Percentiles rank a stretch among this genome's conserved stretches.
These are phyloP conservation scores for Barypeithes pellucidus DNA, from an alignment of 2,888 invertebrate genomes.

Conservation along the genomic window DNA sequence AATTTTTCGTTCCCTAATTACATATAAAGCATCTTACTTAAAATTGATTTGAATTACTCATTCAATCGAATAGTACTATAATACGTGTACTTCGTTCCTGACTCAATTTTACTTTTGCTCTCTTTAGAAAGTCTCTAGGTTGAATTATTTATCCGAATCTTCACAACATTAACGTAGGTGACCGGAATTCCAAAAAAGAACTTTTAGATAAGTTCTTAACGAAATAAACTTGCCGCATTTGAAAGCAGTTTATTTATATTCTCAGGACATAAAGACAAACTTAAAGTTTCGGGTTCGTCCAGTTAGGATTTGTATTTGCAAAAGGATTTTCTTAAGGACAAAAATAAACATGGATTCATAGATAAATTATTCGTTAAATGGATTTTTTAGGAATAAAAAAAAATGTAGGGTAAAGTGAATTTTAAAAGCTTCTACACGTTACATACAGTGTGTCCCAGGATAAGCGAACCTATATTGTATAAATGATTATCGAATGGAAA, in stretches of 20 bases:
- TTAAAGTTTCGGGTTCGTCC: constrained; percentile 37
- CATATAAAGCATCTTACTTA: too few relatives aligned
- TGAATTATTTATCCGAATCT: constrained; percentile 24
- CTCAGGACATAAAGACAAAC: constrained; percentile 26
- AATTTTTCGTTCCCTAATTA: too few relatives aligned
- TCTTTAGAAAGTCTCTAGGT: background rate
- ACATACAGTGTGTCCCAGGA: too few relatives aligned
- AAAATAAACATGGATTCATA: constrained; percentile 5
- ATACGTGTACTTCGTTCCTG: background rate
- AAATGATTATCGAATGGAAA: too few relatives aligned
- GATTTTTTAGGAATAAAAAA: background rate
- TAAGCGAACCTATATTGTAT: too few relatives aligned
- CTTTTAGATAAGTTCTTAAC: constrained; percentile 46
- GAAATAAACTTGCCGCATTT: constrained; percentile 36
- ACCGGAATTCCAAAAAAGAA: constrained; percentile 44
- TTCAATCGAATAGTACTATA: background rate
- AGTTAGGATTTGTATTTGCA: constrained; percentile 12
- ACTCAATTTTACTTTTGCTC: constrained; percentile 15
- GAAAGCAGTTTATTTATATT: constrained; percentile 44
- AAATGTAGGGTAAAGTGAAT: too few relatives aligned
- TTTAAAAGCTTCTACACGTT: too few relatives aligned
- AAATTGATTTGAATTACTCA: background rate
- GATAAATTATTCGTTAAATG: background rate
- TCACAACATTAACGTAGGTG: constrained; percentile 47
- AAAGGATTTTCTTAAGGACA: constrained; percentile 2